Evolutionary conservation across 2,888 invertebrate species (phyloP).

Genomic region (Mylabris sibirica): DNA sequence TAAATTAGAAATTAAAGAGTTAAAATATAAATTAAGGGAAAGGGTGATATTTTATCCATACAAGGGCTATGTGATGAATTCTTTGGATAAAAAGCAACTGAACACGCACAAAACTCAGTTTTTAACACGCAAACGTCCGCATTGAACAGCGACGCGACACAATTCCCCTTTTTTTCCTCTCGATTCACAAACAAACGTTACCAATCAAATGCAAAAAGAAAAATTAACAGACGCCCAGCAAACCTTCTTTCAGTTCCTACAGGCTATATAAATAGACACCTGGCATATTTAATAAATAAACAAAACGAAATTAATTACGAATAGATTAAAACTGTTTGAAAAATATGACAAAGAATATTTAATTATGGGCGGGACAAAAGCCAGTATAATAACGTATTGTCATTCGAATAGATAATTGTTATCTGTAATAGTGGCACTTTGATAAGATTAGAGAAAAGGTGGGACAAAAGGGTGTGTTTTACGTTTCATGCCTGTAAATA

Average conservation of each 20-base stretch:
- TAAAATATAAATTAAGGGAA: neutral
- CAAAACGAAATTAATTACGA: neutral
- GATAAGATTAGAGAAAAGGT: neutral
- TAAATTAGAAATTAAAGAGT: conserved; percentile 7
- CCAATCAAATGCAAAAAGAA: neutral
- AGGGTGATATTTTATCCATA: no score
- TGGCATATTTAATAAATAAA: neutral
- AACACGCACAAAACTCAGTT: neutral
- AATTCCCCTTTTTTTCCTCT: neutral
- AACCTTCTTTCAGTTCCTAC: no score
- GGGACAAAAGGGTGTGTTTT: neutral
- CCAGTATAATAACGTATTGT: neutral
- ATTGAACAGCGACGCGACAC: neutral
- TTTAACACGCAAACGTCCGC: neutral
- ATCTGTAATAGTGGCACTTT: conserved; percentile 1
- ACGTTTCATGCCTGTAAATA: neutral
- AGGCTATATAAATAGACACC: neutral
- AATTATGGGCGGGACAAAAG: neutral
- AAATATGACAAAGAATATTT: neutral
- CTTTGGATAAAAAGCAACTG: neutral
- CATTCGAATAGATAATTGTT: conserved; percentile 1
- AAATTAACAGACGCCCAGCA: neutral
- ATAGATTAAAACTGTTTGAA: neutral
- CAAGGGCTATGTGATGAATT: no score
- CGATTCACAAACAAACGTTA: neutral